Percentiles rank a stretch among this genome's conserved stretches.
Evolutionary conservation across 1,140 invertebrate species (phyloP).

Genomic region (Neodiprion lecontei): DNA sequence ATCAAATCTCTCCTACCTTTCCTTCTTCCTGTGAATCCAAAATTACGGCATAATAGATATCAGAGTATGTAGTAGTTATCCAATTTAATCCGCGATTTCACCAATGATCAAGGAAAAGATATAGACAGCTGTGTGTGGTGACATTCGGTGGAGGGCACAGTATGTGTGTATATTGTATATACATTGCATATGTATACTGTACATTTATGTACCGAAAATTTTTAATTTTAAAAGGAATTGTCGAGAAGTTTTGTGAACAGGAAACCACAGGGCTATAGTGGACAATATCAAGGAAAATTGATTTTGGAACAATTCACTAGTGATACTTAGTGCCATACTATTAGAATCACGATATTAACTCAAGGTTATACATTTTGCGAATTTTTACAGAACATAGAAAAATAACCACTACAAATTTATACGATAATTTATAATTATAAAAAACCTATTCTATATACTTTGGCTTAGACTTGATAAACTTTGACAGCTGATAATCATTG

Average conservation of each 20-base stretch:
- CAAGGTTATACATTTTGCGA: not conserved
- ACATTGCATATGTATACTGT: not conserved
- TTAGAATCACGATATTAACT: not conserved
- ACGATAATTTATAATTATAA: too few relatives aligned
- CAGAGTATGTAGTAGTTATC: too few relatives aligned
- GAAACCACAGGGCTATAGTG: not conserved
- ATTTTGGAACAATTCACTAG: not conserved
- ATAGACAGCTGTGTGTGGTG: not conserved
- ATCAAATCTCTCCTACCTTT: too few relatives aligned
- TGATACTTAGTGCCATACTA: not conserved
- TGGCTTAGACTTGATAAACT: not conserved
- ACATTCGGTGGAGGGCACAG: not conserved
- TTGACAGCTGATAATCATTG: not conserved
- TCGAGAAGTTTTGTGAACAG: not conserved
- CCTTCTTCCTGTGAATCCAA: too few relatives aligned
- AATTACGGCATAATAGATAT: too few relatives aligned
- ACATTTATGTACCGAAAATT: not conserved
- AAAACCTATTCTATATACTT: too few relatives aligned
- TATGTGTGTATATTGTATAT: not conserved
- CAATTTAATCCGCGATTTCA: too few relatives aligned
- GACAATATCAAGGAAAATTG: not conserved
- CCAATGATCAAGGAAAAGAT: not conserved
- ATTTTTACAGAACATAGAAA: too few relatives aligned
- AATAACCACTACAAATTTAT: too few relatives aligned
- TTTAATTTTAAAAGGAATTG: not conserved